A percentile compares a stretch with the other conserved stretches of the same genome.
These are phyloP conservation scores for Eristalis tenax DNA, from an alignment of 2,888 invertebrate genomes.

Conservation along the genomic window DNA sequence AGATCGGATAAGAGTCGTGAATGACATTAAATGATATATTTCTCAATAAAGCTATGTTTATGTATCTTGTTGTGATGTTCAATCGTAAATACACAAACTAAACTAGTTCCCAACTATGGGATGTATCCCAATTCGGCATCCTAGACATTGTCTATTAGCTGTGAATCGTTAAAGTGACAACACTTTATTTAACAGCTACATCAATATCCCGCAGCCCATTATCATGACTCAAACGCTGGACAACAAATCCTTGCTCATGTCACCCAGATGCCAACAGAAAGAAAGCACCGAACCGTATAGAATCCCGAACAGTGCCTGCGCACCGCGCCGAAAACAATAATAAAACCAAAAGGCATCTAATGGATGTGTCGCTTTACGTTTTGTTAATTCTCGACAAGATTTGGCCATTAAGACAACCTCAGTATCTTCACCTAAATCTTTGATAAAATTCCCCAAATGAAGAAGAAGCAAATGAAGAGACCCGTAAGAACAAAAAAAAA, in stretches of 20 bases:
- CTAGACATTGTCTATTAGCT: constrained; percentile 31
- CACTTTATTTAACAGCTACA: constrained; percentile 69
- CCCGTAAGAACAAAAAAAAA: constrained; percentile 7
- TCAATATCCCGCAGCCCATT: constrained; percentile 59
- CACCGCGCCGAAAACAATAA: constrained; percentile 71
- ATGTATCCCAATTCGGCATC: constrained; percentile 23
- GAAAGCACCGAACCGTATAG: constrained; percentile 65
- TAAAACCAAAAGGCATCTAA: constrained; percentile 81
- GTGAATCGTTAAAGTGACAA: constrained; percentile 64
- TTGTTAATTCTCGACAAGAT: constrained; percentile 87
- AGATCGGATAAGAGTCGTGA: not conserved
- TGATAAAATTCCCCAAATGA: constrained; percentile 68
- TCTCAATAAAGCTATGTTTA: constrained; percentile 5
- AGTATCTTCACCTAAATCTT: constrained; percentile 75
- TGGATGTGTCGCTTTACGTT: constrained; percentile 87
- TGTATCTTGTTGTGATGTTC: not conserved
- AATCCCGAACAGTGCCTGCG: constrained; percentile 65
- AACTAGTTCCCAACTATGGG: constrained; percentile 32
- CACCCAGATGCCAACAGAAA: constrained; percentile 67
- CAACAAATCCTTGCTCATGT: constrained; percentile 72
- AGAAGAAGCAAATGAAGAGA: constrained; percentile 21
- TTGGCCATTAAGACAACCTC: constrained; percentile 87
- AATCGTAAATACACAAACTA: constrained; percentile 14
- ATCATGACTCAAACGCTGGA: constrained; percentile 66
- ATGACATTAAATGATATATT: not conserved